Percentiles rank a stretch among this genome's conserved stretches.
Evolutionary conservation across 2,797 vertebrate species (phyloP).

Genomic region (Pseudomugil gertrudae): DNA sequence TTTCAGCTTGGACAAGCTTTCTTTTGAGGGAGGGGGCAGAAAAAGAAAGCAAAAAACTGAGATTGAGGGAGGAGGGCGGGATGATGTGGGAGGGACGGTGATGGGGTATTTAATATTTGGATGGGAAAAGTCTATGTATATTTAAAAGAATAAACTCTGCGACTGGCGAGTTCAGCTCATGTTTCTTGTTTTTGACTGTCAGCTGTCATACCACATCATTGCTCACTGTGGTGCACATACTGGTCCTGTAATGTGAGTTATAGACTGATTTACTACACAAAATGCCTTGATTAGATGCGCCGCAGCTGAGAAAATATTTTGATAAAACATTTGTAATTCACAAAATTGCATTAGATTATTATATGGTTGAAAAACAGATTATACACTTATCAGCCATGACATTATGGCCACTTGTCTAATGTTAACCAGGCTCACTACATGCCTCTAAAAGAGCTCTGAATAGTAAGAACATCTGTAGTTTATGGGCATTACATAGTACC

Average conservation of each 20-base stretch:
- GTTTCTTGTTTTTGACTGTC: constrained; percentile 40
- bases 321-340: neutral
- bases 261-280: neutral
- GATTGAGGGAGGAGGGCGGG: constrained; percentile 36
- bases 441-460: neutral
- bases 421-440: neutral
- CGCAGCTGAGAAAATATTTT: neutral
- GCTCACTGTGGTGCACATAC: neutral
- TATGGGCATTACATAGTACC: neutral
- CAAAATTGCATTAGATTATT: neutral
- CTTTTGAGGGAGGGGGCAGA: constrained; percentile 39
- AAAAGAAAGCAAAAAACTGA: constrained; percentile 42
- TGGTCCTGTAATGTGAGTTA: neutral
- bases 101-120: constrained; percentile 73
- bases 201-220: neutral
- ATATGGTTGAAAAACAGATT: neutral
- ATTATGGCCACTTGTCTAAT: neutral
- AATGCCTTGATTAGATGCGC: neutral
- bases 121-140: constrained; percentile 79
- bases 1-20: constrained; percentile 73
- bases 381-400: neutral
- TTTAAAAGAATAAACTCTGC: constrained; percentile 85
- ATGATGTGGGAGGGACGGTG: constrained; percentile 45
- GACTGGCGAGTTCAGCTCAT: constrained; percentile 70
- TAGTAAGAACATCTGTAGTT: neutral